phyloP scores from a whole-genome alignment of 2,113 vertebrate species.

The Falcunculus frontatus region DNA sequence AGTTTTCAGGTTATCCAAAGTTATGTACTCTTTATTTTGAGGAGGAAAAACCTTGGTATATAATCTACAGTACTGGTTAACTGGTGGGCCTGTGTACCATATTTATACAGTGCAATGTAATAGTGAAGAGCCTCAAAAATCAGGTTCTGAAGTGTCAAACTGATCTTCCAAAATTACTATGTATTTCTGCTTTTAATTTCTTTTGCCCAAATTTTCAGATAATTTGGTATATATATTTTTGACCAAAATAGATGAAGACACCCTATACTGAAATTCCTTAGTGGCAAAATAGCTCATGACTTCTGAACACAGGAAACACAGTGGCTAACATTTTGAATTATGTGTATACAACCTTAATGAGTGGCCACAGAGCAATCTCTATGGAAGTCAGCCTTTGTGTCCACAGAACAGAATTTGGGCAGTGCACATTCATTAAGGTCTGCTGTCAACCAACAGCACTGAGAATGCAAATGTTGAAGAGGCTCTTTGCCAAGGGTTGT shows the following conservation, averaged over 20 bases:
- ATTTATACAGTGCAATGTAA: neutral
- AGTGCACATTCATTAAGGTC: neutral
- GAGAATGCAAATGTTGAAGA: neutral
- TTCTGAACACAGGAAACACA: neutral
- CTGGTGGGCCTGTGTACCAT: neutral
- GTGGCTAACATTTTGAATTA: neutral
- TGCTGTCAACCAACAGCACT: neutral
- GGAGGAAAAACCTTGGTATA: neutral
- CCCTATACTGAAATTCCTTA: neutral
- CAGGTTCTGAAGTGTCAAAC: neutral
- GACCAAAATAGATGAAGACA: neutral
- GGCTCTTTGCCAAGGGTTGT: neutral
- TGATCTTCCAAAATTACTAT: neutral
- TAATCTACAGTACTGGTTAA: neutral
- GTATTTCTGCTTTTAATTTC: neutral
- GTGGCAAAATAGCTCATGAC: neutral
- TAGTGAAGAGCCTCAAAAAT: neutral
- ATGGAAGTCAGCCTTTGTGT: neutral
- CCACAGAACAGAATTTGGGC: neutral
- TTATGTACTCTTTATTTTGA: neutral
- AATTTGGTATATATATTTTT: neutral
- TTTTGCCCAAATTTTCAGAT: neutral
- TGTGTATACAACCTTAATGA: rapidly evolving
- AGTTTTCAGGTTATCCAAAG: neutral
- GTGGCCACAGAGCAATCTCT: neutral